phyloP scores from a whole-genome alignment of 2,797 vertebrate genomes.

The Xyrichtys novacula region DNA sequence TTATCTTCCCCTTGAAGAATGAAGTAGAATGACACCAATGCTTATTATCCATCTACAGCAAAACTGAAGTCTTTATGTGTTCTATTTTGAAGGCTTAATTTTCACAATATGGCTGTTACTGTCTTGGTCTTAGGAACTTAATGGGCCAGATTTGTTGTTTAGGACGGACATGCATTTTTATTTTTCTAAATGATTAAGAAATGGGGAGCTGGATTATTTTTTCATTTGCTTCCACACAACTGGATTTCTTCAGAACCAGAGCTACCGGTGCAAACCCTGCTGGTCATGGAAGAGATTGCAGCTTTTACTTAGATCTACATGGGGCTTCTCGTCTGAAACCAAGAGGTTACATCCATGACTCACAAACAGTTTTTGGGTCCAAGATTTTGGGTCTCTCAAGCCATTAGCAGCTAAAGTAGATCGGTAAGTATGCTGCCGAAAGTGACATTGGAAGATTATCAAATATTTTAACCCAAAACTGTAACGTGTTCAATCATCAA shows the following conservation, averaged over 20 bases:
- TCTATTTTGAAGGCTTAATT: no score
- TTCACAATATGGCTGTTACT: no score
- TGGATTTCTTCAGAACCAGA: neutral
- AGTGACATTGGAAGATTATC: neutral
- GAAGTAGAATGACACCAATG: conserved; percentile 13
- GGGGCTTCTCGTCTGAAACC: neutral
- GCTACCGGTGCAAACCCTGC: neutral
- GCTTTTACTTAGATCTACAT: neutral
- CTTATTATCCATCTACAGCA: neutral
- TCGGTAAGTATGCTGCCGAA: neutral
- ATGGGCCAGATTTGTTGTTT: no score
- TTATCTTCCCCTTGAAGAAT: conserved; percentile 12
- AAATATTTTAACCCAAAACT: neutral
- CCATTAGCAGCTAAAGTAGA: neutral
- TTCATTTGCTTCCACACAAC: neutral
- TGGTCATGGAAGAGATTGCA: neutral
- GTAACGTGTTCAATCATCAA: neutral
- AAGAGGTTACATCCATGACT: neutral
- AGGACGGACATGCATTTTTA: neutral
- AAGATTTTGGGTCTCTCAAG: neutral
- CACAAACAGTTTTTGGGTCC: neutral
- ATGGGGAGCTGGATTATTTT: neutral
- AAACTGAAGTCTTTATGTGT: no score
- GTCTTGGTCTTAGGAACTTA: no score
- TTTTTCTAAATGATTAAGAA: neutral